A percentile compares a stretch with the other conserved stretches of the same genome.
Evolutionary conservation across 1,140 invertebrate genomes (phyloP).

Genomic region (Pomphorhynchus laevis): DNA sequence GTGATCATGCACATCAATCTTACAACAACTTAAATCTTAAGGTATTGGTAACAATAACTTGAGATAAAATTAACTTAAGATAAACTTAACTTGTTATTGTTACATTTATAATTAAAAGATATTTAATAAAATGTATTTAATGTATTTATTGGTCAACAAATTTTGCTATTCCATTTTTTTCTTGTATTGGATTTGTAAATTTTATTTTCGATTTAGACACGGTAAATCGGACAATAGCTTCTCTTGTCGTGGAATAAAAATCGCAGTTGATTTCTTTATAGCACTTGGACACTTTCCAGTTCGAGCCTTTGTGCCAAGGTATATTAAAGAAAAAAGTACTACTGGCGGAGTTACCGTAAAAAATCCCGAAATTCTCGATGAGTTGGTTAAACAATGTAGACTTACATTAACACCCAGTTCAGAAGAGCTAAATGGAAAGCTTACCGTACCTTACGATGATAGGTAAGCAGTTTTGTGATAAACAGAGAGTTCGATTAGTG

Average conservation of each 20-base stretch:
- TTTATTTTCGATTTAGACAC: slow-evolving; percentile 4
- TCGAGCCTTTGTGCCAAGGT: slow-evolving; percentile 3
- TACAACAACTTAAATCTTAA: no score
- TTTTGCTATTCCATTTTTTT: not conserved
- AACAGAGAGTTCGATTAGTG: no score
- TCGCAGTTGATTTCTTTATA: slow-evolving; percentile 8
- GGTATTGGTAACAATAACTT: no score
- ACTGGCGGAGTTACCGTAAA: slow-evolving; percentile 2
- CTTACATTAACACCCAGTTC: slow-evolving; percentile 4
- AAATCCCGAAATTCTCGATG: slow-evolving; percentile 8
- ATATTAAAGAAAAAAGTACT: slow-evolving; percentile 1
- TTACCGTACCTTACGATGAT: slow-evolving; percentile 5
- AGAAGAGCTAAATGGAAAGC: not conserved
- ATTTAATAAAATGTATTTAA: no score
- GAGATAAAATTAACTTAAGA: no score
- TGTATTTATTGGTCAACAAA: no score
- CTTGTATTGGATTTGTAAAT: not conserved
- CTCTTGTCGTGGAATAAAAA: slow-evolving; percentile 5
- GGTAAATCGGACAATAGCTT: slow-evolving; percentile 6
- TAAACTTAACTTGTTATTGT: no score
- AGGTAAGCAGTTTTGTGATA: no score
- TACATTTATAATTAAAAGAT: no score
- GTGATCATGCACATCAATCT: no score
- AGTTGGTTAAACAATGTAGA: slow-evolving; percentile 3
- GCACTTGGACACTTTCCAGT: slow-evolving; percentile 1